Percentiles rank a stretch among this genome's conserved stretches.
These are phyloP conservation scores for Agrotis segetum DNA, from an alignment of 2,888 invertebrate species.

Conservation along the genomic window DNA sequence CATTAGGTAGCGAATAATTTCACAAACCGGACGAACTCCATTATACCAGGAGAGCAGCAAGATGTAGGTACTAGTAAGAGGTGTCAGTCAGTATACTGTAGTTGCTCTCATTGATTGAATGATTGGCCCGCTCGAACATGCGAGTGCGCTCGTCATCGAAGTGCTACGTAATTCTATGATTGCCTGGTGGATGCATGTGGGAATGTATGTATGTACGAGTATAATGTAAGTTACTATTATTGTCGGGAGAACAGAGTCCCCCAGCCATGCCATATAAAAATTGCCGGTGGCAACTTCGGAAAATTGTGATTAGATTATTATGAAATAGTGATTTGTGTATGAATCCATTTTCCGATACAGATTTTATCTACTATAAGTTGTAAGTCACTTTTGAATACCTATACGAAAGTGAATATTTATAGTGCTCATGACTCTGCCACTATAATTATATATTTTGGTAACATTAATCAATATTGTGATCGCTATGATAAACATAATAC, in stretches of 20 bases:
- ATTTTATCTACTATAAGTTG: no score
- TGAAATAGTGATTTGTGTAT: no score
- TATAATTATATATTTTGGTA: not conserved
- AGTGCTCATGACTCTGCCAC: not conserved
- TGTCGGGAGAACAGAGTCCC: constrained; percentile 3
- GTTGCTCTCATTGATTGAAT: constrained; percentile 64
- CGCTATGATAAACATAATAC: constrained; percentile 19
- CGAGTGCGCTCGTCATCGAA: constrained; percentile 55
- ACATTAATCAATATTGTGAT: constrained; percentile 20
- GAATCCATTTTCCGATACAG: no score
- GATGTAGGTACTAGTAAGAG: constrained; percentile 42
- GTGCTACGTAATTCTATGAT: constrained; percentile 62
- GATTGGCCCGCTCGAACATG: constrained; percentile 64
- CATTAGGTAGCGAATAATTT: constrained; percentile 24
- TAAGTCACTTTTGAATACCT: not conserved
- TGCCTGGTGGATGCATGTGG: constrained; percentile 53
- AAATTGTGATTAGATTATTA: no score
- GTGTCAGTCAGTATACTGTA: constrained; percentile 49
- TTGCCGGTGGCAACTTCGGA: not conserved
- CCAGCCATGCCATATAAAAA: not conserved
- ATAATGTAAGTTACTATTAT: not conserved
- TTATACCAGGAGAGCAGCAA: constrained; percentile 53
- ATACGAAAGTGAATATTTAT: no score
- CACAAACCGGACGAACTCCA: constrained; percentile 40
- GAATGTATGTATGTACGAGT: constrained; percentile 38